Percentiles rank a stretch among this genome's conserved stretches.
These are phyloP conservation scores for Plebejus anna DNA, from an alignment of 2,888 invertebrate species.

Conservation along the genomic window DNA sequence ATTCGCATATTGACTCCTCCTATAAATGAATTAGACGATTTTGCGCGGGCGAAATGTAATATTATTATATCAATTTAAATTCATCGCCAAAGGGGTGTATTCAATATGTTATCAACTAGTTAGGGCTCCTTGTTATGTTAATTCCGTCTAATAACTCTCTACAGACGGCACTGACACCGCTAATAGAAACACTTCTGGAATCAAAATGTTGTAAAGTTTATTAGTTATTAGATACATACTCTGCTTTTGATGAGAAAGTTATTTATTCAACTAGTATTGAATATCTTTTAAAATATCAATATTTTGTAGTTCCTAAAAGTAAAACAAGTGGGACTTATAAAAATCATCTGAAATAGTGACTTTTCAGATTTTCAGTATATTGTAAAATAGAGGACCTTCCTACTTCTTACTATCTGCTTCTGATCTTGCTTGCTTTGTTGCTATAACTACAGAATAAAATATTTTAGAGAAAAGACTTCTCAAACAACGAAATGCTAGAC, in stretches of 20 bases:
- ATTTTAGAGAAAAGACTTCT: neutral
- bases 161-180: neutral
- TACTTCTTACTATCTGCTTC: too few species aligned
- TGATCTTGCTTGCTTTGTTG: too few species aligned
- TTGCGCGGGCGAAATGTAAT: neutral
- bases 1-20: neutral
- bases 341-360: too few species aligned
- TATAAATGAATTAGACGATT: neutral
- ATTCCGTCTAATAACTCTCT: conserved; percentile 40
- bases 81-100: conserved; percentile 43
- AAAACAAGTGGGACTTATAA: too few species aligned
- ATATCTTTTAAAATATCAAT: too few species aligned
- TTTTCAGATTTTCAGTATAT: too few species aligned
- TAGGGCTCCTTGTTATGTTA: conserved; percentile 58
- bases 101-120: conserved; percentile 47
- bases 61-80: conserved; percentile 17
- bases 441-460: neutral
- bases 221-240: neutral
- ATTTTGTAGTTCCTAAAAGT: too few species aligned
- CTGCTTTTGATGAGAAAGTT: neutral
- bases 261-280: too few species aligned
- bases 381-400: too few species aligned
- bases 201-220: neutral
- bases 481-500: neutral
- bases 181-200: neutral